Conservation (phyloP, 2,797 vertebrate species). For the Anniella stebbinsi region DNA sequence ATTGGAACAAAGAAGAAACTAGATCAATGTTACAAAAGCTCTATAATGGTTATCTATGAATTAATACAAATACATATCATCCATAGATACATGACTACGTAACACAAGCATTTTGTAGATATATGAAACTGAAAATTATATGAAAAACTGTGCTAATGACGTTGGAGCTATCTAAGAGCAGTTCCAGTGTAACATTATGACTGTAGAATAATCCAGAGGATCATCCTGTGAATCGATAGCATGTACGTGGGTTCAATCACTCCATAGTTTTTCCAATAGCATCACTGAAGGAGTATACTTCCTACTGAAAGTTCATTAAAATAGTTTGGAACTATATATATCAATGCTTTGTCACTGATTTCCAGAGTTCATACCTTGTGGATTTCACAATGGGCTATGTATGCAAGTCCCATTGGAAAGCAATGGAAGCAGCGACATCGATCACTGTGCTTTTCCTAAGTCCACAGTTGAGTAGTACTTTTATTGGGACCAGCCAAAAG, state of each 20-base stretch:
- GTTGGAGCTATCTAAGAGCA: neutral
- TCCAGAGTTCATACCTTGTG: neutral
- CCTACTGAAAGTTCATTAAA: neutral
- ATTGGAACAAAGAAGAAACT: neutral
- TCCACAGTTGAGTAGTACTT: no score
- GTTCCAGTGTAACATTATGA: neutral
- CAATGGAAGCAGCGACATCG: neutral
- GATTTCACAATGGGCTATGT: neutral
- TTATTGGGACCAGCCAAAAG: no score
- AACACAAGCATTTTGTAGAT: no score
- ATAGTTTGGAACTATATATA: neutral
- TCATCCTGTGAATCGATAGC: neutral
- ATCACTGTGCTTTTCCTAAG: neutral
- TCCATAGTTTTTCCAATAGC: neutral
- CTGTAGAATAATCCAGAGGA: constrained; percentile 12
- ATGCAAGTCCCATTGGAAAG: neutral
- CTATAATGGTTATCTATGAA: neutral
- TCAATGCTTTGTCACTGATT: neutral
- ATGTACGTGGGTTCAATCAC: neutral
- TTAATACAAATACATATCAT: neutral
- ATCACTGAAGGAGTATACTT: neutral
- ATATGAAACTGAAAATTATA: neutral
- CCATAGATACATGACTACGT: no score
- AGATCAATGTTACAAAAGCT: neutral
- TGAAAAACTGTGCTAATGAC: neutral